Evolutionary conservation across 2,113 vertebrate species (phyloP).

Genomic region (Probosciger aterrimus): DNA sequence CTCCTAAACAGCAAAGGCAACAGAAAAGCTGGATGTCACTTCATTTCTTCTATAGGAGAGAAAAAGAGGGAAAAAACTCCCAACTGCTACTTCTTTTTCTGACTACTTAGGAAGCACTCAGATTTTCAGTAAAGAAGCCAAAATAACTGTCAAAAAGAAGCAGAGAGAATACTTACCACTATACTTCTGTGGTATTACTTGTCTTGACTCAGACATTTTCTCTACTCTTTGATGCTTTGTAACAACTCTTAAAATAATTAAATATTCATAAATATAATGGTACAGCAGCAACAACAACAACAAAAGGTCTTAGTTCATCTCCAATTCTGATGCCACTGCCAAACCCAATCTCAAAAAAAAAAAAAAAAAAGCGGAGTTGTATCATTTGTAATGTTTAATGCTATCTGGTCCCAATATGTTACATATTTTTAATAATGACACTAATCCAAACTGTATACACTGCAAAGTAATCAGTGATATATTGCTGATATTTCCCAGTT

Average conservation of each 20-base stretch:
- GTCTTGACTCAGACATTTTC: not conserved
- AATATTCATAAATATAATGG: not conserved
- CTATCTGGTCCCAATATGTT: not conserved
- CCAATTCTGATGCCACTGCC: not conserved
- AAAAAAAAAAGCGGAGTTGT: not conserved
- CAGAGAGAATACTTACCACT: not conserved
- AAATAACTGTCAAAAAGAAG: not conserved
- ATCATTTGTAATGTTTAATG: not conserved
- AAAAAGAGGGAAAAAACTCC: not conserved
- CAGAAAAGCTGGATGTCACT: not conserved
- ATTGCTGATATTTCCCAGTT: not conserved
- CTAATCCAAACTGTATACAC: not conserved
- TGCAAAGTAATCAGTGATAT: not conserved
- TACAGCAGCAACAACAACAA: not conserved
- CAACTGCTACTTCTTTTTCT: not conserved
- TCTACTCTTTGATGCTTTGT: not conserved
- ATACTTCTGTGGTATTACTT: not conserved
- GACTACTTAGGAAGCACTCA: not conserved
- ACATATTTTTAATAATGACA: not conserved
- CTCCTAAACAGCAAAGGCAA: not conserved
- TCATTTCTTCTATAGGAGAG: not conserved
- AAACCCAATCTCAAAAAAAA: not conserved
- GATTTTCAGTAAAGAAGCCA: not conserved
- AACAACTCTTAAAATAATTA: not conserved
- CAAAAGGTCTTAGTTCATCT: rapidly evolving